Base-by-base conservation (phyloP, 2,113 vertebrate genomes). In the Pollachius pollachius region DNA sequence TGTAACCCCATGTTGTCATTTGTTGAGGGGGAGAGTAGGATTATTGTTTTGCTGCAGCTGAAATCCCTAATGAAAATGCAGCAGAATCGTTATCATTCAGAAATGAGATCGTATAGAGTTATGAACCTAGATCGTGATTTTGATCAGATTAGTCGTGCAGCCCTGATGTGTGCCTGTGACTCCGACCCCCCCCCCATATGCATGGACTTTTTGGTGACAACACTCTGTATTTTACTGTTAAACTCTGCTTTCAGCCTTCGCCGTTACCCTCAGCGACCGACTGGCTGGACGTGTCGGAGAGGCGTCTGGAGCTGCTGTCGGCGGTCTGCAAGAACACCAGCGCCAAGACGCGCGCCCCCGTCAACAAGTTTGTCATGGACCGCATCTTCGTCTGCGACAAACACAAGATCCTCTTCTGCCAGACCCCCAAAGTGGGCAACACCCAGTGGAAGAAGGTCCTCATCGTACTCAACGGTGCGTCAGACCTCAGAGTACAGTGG, bases 361-460 rank as follows among this genome's bases (percentile, higher is more conserved):
- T 99, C 87, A 94, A 91, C 86, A 97, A 94, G 87, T 99, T 99
- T 64, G 94, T 98, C 82, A 93, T 99, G 72, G 95, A 99, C 85
- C 95, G 97, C 68, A 97, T 99, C 85, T 99, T 99, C 72, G 97
- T 99, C 74, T 97, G 96, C 63, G 96, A 99, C 91, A 97, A 97
- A 80, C 95, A 97, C 90, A 95, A 93, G 89, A 96, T 99, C 79
- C 89, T 99, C 65, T 99, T 99, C 89, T 99, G 97, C 90, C 97
- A 99, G 91, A 99, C 97, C 0, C 97, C 97, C 16, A 99, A 99
- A 92, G 97, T 99, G 84, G 97, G 97, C 70, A 99, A 99, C 89
- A 99, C 97, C 0, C 97, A 99, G 65, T 99, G 97, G 97, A 99
- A 99, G 91, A 99, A 99, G 90, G 97, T 99, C 81, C 93, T 99